Evolutionary conservation across 2,113 vertebrate species (phyloP), one percentile per base, ranked within the genome.

Genomic region (Microcebus lehilahytsara): DNA sequence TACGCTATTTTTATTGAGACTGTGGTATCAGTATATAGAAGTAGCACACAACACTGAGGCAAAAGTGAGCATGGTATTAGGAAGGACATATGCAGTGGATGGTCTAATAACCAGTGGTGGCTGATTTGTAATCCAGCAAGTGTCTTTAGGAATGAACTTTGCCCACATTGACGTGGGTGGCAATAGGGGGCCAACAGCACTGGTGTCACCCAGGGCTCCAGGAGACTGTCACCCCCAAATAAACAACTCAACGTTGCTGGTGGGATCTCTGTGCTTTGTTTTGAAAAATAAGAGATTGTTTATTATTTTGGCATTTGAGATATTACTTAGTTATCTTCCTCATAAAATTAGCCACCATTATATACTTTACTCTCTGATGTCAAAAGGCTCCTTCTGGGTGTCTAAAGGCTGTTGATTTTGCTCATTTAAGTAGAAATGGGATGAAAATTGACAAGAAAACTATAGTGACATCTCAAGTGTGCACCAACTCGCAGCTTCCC

Each of bases 111-210:
- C 93, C 95, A 97, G 91, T 96, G 96, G 98, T 91, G 85, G 91
- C 95, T 97, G 96, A 97, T 92, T n/a, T 96, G 96, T 98, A 97
- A 98, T 97, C 97, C 95, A 97, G 91, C 49, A 95, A 96, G 96
- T 97, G 96, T 98, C 89, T 98, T 96, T 81, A 51, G 96, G 91
- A 97, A 58, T 98, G 95, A 93, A 97, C 46, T 96, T 96, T 90
- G 94, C 91, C 85, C 78, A 96, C 80, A 77, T 0, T 6, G 85
- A 75, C 96, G 79, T 34, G 60, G 23, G 46, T 7, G 40, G 17
- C 6, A 14, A 27, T 3, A 30, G 49, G 20, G 10, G 30, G 34
- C 16, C 83, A 74, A 40, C 6, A 49, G 32, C 46, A 64, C 25
- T 2, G 6, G 5, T 11, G n/a, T 16, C 12, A 56, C 14, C 34